These are phyloP conservation scores for Hymenopus coronatus DNA, from an alignment of 2,888 invertebrate genomes.

Conservation along the genomic window DNA sequence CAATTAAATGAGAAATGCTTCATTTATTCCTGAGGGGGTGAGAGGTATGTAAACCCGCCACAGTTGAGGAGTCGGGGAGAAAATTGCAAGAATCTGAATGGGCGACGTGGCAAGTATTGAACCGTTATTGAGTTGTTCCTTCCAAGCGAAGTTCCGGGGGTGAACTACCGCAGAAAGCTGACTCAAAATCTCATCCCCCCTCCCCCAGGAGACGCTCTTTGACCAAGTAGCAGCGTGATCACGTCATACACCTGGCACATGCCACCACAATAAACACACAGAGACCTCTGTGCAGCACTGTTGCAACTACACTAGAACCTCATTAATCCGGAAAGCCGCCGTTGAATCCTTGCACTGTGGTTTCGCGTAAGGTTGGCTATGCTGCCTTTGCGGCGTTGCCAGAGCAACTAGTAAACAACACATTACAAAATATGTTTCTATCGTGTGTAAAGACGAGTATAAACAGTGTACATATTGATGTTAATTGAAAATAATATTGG, in stretches of 20 bases:
- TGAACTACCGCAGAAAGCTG: not conserved
- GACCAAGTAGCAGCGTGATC: not conserved
- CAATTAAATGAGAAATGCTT: conserved; percentile 28
- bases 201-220: not conserved
- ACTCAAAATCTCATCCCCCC: not conserved
- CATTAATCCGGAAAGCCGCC: too few species aligned
- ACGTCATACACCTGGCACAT: not conserved
- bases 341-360: too few species aligned
- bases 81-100: not conserved
- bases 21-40: conserved; percentile 23
- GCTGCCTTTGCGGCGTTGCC: too few species aligned
- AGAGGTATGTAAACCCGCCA: not conserved
- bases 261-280: too few species aligned
- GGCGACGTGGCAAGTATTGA: not conserved
- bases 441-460: too few species aligned
- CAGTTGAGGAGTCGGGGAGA: not conserved
- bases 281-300: too few species aligned
- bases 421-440: too few species aligned
- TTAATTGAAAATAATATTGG: too few species aligned
- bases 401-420: too few species aligned
- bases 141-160: not conserved
- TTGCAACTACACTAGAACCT: too few species aligned
- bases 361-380: too few species aligned
- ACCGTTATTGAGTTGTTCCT: not conserved
- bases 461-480: too few species aligned